Base-by-base conservation (phyloP, 2,888 invertebrate species). In the Drosophila mulleri region DNA sequence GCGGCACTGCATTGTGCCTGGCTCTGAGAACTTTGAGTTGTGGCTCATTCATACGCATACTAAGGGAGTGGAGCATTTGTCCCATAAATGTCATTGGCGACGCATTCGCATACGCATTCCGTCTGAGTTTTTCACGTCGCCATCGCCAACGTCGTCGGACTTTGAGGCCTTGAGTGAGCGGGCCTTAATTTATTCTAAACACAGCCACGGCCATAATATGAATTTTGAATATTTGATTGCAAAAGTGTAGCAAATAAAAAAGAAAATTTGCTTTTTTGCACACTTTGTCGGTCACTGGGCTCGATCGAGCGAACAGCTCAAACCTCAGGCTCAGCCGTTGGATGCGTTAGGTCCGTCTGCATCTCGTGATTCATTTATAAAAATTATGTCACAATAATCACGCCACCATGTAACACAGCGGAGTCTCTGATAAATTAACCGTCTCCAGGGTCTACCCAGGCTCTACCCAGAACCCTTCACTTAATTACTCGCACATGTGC, bases 301-400 rank as follows among this genome's bases (percentile, higher is more conserved):
- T 71, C 67, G 53, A 47, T 47, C 39, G 54, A 26, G 26, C 26
- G 6, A 26, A 26, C 7, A 7, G 26, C 26, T 26, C 1, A 26
- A 26, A 6, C 26, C 6, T 7, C 26, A 26, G 26, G 6, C 26
- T 6, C 26, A 7, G 53, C 39, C n/a, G 35, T 42, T 42, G 16
- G 26, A 16, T 26, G 53, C 39, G 20, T 35, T 39, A 45, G 20
- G 26, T n/a, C 12, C 20, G 37, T 26, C 29, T 32, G n/a, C 4
- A 42, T 6, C 32, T 9, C n/a, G 18, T 11, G 50, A 59, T 72
- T 80, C 89, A 90, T 89, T 91, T 81, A 89, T 89, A 89, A 89
- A 81, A 84, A 91, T 89, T 84, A 90, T 90, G 90, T 91, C 89
- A 82, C 75, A 86, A 89, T 90, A 89, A 91, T 88, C 90, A 90